Conservation (phyloP, 2,113 vertebrate genomes). For the Anhinga anhinga region DNA sequence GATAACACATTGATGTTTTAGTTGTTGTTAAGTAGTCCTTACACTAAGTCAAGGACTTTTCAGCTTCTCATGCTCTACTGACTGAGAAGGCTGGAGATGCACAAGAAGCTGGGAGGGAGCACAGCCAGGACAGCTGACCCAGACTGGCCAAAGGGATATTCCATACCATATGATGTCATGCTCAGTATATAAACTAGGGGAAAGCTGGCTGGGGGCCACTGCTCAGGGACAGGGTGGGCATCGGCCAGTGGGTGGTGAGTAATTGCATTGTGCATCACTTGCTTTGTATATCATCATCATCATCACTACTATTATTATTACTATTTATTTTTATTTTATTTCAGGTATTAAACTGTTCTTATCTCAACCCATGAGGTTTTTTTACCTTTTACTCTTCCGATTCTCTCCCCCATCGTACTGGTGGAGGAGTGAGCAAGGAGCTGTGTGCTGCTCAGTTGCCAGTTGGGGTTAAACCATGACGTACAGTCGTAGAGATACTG, state of each 20-base stretch:
- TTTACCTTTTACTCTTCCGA: not conserved
- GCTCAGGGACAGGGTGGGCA: not conserved
- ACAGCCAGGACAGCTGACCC: not conserved
- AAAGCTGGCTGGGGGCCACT: not conserved
- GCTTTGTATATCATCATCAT: not conserved
- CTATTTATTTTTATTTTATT: not conserved
- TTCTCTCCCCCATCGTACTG: not conserved
- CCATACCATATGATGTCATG: not conserved
- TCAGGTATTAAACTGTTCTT: not conserved
- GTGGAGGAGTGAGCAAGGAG: not conserved
- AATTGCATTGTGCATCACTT: not conserved
- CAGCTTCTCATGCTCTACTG: not conserved
- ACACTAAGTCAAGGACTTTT: not conserved
- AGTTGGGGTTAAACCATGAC: not conserved
- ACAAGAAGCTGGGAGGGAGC: not conserved
- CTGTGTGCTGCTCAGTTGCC: not conserved
- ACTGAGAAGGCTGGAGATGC: not conserved
- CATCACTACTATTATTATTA: too few relatives aligned
- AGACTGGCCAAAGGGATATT: not conserved
- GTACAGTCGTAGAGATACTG: not conserved
- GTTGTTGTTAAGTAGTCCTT: not conserved
- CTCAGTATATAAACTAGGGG: not conserved
- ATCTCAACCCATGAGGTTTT: not conserved
- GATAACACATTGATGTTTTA: not conserved
- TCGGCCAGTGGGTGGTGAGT: too few relatives aligned